These are phyloP conservation scores for Chymomyza amoena DNA, from an alignment of 2,888 invertebrate species.

Conservation along the genomic window DNA sequence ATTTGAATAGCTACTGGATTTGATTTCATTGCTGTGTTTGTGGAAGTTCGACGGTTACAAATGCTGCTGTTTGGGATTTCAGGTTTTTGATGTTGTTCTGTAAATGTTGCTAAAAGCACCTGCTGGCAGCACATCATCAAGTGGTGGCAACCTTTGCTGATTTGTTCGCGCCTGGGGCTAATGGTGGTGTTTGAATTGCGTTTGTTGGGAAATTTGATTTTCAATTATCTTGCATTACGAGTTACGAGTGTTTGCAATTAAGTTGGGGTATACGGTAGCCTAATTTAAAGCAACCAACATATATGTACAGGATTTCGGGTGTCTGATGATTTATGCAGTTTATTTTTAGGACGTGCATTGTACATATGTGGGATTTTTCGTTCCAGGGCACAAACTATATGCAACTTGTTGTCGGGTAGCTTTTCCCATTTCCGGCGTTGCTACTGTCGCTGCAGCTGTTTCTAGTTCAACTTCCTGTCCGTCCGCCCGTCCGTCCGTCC, in stretches of 20 bases:
- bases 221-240: constrained; percentile 42
- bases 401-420: constrained; percentile 25
- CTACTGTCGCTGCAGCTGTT: constrained; percentile 20
- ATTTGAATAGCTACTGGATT: constrained; percentile 22
- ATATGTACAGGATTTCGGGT: constrained; percentile 6
- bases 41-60: not conserved
- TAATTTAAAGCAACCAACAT: not conserved
- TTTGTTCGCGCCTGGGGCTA: constrained; percentile 5
- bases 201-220: constrained; percentile 39
- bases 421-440: constrained; percentile 59
- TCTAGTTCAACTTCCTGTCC: not conserved
- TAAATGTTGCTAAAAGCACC: constrained; percentile 26
- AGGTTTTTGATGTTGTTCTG: constrained; percentile 34
- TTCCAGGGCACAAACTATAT: not conserved
- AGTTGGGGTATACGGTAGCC: too few species aligned
- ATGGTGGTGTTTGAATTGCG: constrained; percentile 21
- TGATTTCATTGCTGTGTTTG: constrained; percentile 25
- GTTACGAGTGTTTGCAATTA: not conserved
- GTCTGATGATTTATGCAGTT: constrained; percentile 5
- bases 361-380: not conserved
- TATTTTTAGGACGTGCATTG: constrained; percentile 4
- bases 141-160: constrained; percentile 2
- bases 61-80: constrained; percentile 13
- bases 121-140: not conserved
- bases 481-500: constrained; percentile 13